phyloP scores from a whole-genome alignment of 53 echinoderm and acorn worm species.

The Luidia sarsii region DNA sequence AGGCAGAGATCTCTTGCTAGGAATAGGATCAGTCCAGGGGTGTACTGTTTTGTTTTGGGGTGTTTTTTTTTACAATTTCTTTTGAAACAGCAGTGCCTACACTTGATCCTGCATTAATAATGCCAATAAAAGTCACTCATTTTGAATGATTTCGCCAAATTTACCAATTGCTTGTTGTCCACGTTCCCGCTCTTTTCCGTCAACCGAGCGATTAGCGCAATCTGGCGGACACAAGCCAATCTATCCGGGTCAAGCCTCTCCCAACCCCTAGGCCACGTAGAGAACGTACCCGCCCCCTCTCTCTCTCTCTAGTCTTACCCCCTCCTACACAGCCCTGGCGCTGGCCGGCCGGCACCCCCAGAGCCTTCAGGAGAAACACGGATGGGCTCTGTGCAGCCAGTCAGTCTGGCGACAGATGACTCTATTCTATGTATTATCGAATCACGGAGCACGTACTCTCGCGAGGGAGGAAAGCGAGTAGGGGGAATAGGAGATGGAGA shows the following conservation, averaged over 20 bases:
- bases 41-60: too few species aligned
- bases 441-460: constrained; percentile 38
- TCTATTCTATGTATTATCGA: constrained; percentile 33
- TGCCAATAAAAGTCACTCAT: too few species aligned
- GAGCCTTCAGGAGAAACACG: constrained; percentile 17
- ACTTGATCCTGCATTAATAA: too few species aligned
- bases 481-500: too few species aligned
- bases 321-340: constrained; percentile 6
- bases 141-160: too few species aligned
- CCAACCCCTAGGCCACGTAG: constrained; percentile 20
- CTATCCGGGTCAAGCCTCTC: constrained; percentile 45
- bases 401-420: constrained; percentile 60
- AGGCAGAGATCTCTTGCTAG: too few species aligned
- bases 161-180: too few species aligned
- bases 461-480: neutral
- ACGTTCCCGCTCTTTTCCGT: too few species aligned
- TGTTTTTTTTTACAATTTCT: too few species aligned
- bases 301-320: neutral
- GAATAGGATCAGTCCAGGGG: too few species aligned
- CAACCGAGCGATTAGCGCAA: too few species aligned
- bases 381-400: constrained; percentile 41
- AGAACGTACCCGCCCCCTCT: neutral
- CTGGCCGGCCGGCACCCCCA: constrained; percentile 8
- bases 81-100: too few species aligned
- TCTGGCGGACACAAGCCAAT: constrained; percentile 4